Percentiles rank a stretch among this genome's conserved stretches.
phyloP scores from a whole-genome alignment of 2,797 vertebrate species.

The Oreochromis mossambicus region DNA sequence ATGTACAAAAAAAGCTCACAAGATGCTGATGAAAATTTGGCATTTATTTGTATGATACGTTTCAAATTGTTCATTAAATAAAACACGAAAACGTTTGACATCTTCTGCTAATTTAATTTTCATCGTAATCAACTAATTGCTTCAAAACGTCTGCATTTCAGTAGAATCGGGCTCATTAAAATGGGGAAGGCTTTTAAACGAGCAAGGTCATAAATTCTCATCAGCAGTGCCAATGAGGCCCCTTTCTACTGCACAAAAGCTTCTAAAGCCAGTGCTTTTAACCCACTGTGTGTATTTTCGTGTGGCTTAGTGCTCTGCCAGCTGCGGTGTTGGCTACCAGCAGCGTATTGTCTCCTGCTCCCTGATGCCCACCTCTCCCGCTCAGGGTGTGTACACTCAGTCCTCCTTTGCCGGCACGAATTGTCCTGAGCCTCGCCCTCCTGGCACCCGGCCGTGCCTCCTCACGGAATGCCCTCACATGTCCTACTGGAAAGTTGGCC shows the following conservation, averaged over 20 bases:
- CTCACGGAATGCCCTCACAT: slow-evolving; percentile 74
- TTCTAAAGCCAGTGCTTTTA: background rate
- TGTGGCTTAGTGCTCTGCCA: slow-evolving; percentile 82
- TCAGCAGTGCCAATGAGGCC: background rate
- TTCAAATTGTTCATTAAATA: background rate
- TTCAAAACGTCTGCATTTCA: background rate
- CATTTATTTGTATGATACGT: background rate
- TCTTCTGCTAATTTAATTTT: background rate
- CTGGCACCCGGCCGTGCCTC: slow-evolving; percentile 73
- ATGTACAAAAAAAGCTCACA: background rate
- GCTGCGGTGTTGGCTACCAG: slow-evolving; percentile 79
- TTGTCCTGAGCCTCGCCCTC: slow-evolving; percentile 75
- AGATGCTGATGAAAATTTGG: background rate
- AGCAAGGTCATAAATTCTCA: background rate
- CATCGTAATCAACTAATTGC: background rate
- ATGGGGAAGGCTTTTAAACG: background rate
- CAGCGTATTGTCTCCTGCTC: slow-evolving; percentile 83
- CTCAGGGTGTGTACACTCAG: slow-evolving; percentile 26
- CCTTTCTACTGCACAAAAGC: background rate
- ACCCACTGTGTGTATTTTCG: background rate
- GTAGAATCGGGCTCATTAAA: background rate
- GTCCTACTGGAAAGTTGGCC: slow-evolving; percentile 84
- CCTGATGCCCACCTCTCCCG: slow-evolving; percentile 48
- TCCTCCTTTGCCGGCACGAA: slow-evolving; percentile 59
- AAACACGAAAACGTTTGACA: background rate